phyloP scores from a whole-genome alignment of 1,140 invertebrate genomes.

The Anagrus nilaparvatae region DNA sequence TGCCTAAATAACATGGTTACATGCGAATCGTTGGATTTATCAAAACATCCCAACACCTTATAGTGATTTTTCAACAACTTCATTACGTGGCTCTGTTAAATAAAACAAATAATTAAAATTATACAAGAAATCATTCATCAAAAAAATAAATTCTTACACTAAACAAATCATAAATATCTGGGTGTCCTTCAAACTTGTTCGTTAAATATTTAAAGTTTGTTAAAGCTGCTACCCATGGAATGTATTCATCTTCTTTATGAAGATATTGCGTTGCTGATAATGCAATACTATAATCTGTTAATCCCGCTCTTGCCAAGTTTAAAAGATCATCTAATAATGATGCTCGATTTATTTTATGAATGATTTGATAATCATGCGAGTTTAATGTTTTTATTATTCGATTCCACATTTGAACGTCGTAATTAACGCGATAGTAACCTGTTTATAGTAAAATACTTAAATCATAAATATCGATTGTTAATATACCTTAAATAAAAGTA shows the following conservation, averaged over 20 bases:
- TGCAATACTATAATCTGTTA: slow-evolving; percentile 49
- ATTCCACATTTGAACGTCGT: slow-evolving; percentile 58
- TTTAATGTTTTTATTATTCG: slow-evolving; percentile 48
- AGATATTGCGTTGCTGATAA: slow-evolving; percentile 50
- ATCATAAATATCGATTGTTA: background rate
- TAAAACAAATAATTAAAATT: slow-evolving; percentile 11
- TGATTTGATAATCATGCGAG: slow-evolving; percentile 37
- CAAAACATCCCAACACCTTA: slow-evolving; percentile 32
- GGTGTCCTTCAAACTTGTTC: slow-evolving; percentile 40
- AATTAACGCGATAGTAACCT: slow-evolving; percentile 51
- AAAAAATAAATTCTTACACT: slow-evolving; percentile 33
- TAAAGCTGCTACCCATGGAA: slow-evolving; percentile 58
- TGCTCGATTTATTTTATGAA: slow-evolving; percentile 58
- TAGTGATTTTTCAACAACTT: slow-evolving; percentile 49
- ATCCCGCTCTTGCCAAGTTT: slow-evolving; percentile 55
- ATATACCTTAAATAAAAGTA: too few species aligned
- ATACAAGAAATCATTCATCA: background rate
- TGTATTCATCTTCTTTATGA: slow-evolving; percentile 50
- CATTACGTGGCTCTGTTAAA: slow-evolving; percentile 46
- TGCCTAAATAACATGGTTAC: slow-evolving; percentile 18
- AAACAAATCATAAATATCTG: slow-evolving; percentile 45
- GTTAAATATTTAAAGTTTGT: slow-evolving; percentile 46
- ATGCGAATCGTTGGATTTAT: slow-evolving; percentile 8
- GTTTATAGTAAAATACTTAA: background rate
- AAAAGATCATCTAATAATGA: slow-evolving; percentile 76